Percentiles rank a stretch among this genome's conserved stretches.
phyloP scores from a whole-genome alignment of 1,140 invertebrate genomes.

The Eulimnadia texana region DNA sequence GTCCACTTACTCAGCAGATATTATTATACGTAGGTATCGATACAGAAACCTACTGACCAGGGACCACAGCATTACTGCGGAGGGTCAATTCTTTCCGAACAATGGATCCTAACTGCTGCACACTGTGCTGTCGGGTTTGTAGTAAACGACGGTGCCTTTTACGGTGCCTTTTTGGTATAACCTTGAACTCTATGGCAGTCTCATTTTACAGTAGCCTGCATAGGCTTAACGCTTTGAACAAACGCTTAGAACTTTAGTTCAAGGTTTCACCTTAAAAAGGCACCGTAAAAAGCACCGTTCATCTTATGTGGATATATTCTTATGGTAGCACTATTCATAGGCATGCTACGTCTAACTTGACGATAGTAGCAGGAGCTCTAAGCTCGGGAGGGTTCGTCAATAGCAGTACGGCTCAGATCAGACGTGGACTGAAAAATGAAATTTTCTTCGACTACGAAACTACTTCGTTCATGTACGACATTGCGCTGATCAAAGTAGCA shows the following conservation, averaged over 20 bases:
- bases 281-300: background rate
- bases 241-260: too few relatives aligned
- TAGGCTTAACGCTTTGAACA: background rate
- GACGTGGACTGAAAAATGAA: slow-evolving; percentile 3
- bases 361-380: slow-evolving; percentile 7
- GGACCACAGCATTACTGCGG: slow-evolving; percentile 4
- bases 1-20: too few relatives aligned
- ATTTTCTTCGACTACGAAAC: slow-evolving; percentile 14
- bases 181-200: background rate
- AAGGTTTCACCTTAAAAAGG: too few relatives aligned
- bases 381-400: background rate
- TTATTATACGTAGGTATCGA: background rate
- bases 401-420: slow-evolving; percentile 1
- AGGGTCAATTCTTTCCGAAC: background rate
- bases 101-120: slow-evolving; percentile 7
- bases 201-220: background rate
- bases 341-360: slow-evolving; percentile 8
- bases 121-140: slow-evolving; percentile 10
- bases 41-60: background rate
- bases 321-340: background rate
- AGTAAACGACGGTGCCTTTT: too few relatives aligned
- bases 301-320: background rate
- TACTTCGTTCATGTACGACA: slow-evolving; percentile 15
- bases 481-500: slow-evolving; percentile 11
- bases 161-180: too few relatives aligned